phyloP scores from a whole-genome alignment of 2,113 vertebrate genomes.

The Aix galericulata region DNA sequence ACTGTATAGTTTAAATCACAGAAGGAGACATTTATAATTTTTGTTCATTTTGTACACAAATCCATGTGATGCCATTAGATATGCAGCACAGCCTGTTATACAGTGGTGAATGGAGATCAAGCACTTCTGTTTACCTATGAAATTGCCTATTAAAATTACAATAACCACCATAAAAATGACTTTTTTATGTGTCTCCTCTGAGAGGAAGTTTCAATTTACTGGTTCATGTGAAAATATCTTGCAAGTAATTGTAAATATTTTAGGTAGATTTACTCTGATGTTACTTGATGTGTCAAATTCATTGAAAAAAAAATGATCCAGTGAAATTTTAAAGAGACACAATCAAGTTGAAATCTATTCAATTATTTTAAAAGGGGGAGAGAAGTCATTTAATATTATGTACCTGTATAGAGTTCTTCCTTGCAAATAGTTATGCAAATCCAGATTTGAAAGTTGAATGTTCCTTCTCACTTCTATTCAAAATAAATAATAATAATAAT shows the following conservation, averaged over 20 bases:
- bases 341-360: slow-evolving; percentile 35
- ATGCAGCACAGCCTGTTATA: slow-evolving; percentile 58
- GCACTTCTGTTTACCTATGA: slow-evolving; percentile 73
- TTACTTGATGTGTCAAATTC: slow-evolving; percentile 39
- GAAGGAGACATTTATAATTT: slow-evolving; percentile 67
- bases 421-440: slow-evolving; percentile 28
- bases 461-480: background rate
- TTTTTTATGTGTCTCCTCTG: slow-evolving; percentile 59
- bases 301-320: slow-evolving; percentile 14
- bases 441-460: background rate
- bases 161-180: slow-evolving; percentile 66
- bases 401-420: background rate
- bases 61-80: slow-evolving; percentile 64
- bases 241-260: slow-evolving; percentile 61
- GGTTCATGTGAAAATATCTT: slow-evolving; percentile 36
- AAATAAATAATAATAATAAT: background rate
- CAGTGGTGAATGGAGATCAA: slow-evolving; percentile 71
- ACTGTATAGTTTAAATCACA: slow-evolving; percentile 45
- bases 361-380: slow-evolving; percentile 32
- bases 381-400: background rate
- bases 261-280: slow-evolving; percentile 66
- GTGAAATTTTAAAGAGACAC: slow-evolving; percentile 38
- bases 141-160: slow-evolving; percentile 70
- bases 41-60: slow-evolving; percentile 68
- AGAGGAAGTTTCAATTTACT: slow-evolving; percentile 63